These are phyloP conservation scores for Gnathonemus echidnorhynchus DNA, from an alignment of 2,113 vertebrate genomes.

Conservation along the genomic window DNA sequence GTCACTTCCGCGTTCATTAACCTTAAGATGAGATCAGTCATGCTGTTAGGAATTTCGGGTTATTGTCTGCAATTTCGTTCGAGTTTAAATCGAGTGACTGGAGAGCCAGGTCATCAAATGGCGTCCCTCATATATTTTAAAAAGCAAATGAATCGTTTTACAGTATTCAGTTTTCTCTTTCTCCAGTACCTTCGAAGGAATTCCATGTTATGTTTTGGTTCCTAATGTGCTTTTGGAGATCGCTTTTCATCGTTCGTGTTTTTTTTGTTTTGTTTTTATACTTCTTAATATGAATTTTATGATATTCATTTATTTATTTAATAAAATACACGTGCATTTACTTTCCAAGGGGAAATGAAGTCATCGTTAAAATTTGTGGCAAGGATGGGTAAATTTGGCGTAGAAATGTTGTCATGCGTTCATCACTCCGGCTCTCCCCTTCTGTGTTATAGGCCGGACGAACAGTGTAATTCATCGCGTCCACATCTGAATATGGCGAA, in stretches of 20 bases:
- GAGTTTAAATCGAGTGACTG: background rate
- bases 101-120: background rate
- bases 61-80: background rate
- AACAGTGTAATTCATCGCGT: background rate
- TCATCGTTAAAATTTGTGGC: background rate
- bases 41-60: background rate
- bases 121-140: background rate
- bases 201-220: background rate
- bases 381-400: background rate
- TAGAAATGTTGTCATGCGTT: background rate
- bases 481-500: background rate
- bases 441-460: background rate
- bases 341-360: background rate
- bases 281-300: background rate
- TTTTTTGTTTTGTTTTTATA: background rate
- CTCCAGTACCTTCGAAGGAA: background rate
- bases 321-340: background rate
- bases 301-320: background rate
- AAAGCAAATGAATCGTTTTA: background rate
- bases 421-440: background rate
- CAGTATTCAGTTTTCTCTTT: background rate
- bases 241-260: background rate
- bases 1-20: background rate
- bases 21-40: background rate
- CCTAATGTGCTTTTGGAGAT: background rate